Conservation (phyloP, 2,888 invertebrate species). For the Scaptomyza reducta region DNA sequence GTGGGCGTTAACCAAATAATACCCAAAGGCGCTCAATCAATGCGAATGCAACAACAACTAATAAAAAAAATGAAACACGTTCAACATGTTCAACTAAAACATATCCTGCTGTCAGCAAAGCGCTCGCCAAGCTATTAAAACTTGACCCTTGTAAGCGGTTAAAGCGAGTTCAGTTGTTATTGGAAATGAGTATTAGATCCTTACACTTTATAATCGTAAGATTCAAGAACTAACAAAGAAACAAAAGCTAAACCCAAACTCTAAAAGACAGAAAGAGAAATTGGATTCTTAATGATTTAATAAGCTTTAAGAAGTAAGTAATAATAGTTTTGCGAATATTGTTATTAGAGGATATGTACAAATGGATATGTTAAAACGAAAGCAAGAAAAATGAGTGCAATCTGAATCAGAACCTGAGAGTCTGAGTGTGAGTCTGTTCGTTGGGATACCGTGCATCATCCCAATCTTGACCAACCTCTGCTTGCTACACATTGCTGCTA, state of each 20-base stretch:
- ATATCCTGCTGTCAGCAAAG: slow-evolving; percentile 1
- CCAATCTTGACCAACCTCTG: slow-evolving; percentile 32
- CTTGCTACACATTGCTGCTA: slow-evolving; percentile 2
- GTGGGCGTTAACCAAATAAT: slow-evolving; percentile 43
- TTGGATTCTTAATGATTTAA: no score
- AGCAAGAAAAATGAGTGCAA: slow-evolving; percentile 45
- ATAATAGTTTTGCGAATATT: no score
- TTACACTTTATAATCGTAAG: no score
- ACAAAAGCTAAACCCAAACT: no score
- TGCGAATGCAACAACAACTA: slow-evolving; percentile 17
- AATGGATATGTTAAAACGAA: no score
- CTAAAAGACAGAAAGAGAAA: no score
- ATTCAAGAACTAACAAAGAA: no score
- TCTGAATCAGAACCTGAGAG: background rate
- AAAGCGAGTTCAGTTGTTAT: background rate
- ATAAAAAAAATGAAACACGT: slow-evolving; percentile 2
- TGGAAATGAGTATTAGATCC: slow-evolving; percentile 1
- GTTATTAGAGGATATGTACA: no score
- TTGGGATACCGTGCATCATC: slow-evolving; percentile 17
- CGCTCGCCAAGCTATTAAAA: no score
- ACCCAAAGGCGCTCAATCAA: slow-evolving; percentile 39
- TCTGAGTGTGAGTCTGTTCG: slow-evolving; percentile 10
- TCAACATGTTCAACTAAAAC: background rate
- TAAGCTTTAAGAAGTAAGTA: no score
- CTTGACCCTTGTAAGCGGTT: background rate